phyloP scores from a whole-genome alignment of 1,140 invertebrate species.

The Andricus grossulariae region DNA sequence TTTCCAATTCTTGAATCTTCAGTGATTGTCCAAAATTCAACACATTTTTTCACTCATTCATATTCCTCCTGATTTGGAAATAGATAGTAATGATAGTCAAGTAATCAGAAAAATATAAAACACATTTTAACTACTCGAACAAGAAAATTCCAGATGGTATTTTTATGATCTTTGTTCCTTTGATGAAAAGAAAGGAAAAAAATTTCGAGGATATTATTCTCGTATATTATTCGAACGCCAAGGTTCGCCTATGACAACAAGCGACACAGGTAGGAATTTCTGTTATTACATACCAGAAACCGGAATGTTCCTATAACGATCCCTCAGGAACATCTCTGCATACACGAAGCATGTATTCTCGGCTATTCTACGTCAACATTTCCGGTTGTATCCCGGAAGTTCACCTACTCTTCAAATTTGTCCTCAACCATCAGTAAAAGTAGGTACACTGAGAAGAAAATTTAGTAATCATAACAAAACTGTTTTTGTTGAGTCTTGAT shows the following conservation, averaged over 20 bases:
- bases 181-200: neutral
- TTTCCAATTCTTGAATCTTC: too few relatives aligned
- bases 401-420: neutral
- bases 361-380: conserved; percentile 18
- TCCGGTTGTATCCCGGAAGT: neutral
- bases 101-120: too few relatives aligned
- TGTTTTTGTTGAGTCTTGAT: too few relatives aligned
- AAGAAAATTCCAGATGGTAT: neutral
- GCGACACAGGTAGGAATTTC: conserved; percentile 67
- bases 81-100: too few relatives aligned
- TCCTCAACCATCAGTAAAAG: neutral
- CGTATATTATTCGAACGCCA: neutral
- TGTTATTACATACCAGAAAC: conserved; percentile 69
- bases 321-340: conserved; percentile 56
- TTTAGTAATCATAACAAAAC: too few relatives aligned
- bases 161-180: neutral
- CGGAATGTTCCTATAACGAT: conserved; percentile 64
- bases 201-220: neutral
- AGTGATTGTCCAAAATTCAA: too few relatives aligned
- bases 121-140: too few relatives aligned
- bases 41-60: too few relatives aligned
- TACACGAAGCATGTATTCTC: conserved; percentile 58
- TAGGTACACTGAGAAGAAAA: neutral
- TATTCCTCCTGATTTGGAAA: too few relatives aligned
- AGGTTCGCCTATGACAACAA: neutral